These are phyloP conservation scores for Gastracanthus pulcherrimus DNA, from an alignment of 2,888 invertebrate species.

Conservation along the genomic window DNA sequence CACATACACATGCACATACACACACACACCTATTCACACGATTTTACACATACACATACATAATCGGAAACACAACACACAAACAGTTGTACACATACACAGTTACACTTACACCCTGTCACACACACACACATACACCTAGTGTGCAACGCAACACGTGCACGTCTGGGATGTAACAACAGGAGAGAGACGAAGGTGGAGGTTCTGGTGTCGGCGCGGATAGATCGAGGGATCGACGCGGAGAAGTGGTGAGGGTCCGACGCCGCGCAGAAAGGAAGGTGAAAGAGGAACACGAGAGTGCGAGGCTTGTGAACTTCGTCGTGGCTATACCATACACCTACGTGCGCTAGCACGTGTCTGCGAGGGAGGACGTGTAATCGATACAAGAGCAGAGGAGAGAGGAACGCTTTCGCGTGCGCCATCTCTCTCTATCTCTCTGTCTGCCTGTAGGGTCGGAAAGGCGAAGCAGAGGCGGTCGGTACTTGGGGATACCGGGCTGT, in stretches of 20 bases:
- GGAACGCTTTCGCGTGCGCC: not conserved
- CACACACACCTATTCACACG: no score
- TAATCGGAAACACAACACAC: no score
- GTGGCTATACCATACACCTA: no score
- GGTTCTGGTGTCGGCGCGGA: not conserved
- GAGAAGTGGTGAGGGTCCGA: not conserved
- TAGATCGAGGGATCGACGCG: constrained; percentile 35
- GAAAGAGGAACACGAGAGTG: not conserved
- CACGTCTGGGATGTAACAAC: no score
- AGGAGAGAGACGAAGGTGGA: not conserved
- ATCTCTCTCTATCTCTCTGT: not conserved
- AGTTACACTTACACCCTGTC: no score
- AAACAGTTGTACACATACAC: no score
- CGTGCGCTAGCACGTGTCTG: constrained; percentile 2
- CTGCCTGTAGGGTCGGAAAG: no score
- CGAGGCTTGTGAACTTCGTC: constrained; percentile 21
- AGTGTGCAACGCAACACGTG: no score
- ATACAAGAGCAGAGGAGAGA: constrained; percentile 56
- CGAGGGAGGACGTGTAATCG: constrained; percentile 62
- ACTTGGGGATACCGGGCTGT: constrained; percentile 54
- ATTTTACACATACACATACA: no score
- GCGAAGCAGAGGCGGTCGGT: constrained; percentile 58
- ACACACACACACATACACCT: no score
- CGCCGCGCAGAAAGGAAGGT: not conserved
- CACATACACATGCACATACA: no score